A percentile compares a stretch with the other conserved stretches of the same genome.
These are phyloP conservation scores for Neotoxoptera formosana DNA, from an alignment of 1,140 invertebrate genomes.

Conservation along the genomic window DNA sequence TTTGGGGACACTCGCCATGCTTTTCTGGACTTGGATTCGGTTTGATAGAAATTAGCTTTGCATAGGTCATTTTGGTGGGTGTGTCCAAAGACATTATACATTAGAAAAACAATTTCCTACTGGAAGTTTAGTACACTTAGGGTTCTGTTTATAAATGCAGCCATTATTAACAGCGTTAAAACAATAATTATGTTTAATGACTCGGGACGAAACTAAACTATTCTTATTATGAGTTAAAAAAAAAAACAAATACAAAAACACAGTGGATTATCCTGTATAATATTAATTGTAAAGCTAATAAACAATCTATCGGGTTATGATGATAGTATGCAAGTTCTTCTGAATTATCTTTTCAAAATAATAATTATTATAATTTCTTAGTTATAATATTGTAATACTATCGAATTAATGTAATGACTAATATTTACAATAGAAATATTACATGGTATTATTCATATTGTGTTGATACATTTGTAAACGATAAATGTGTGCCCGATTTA, in stretches of 20 bases:
- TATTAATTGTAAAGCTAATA: neutral
- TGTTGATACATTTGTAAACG: neutral
- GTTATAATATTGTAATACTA: neutral
- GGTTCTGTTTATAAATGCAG: neutral
- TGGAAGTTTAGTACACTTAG: neutral
- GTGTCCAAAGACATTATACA: neutral
- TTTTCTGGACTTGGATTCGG: neutral
- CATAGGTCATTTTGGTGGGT: neutral
- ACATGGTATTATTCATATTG: neutral
- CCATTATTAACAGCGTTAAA: conserved; percentile 12
- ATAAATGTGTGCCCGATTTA: neutral
- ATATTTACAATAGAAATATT: neutral
- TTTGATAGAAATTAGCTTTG: neutral
- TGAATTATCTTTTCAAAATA: neutral
- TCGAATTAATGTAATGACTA: neutral
- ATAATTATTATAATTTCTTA: neutral
- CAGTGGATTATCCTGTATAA: neutral
- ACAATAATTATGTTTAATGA: neutral
- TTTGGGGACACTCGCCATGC: neutral
- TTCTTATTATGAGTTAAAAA: neutral
- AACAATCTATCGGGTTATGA: neutral
- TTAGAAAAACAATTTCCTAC: neutral
- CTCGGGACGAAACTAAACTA: neutral
- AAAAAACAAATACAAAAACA: neutral
- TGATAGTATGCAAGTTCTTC: neutral